Percentiles rank a stretch among this genome's conserved stretches.
phyloP scores from a whole-genome alignment of 2,888 invertebrate genomes.

The Cheilosia variabilis region DNA sequence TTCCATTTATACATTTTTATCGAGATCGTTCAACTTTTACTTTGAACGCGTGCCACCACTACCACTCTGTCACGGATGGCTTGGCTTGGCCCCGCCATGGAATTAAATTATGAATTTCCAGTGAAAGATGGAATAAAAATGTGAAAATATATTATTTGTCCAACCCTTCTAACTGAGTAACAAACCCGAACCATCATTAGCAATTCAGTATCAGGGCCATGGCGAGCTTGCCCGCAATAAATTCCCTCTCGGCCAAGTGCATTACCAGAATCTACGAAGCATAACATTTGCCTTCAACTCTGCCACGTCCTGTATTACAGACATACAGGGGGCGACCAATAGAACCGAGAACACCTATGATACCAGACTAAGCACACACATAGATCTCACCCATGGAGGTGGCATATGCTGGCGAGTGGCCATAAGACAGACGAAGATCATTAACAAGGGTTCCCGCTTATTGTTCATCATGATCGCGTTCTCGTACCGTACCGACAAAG shows the following conservation, averaged over 20 bases:
- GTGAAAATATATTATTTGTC: slow-evolving; percentile 18
- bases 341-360: slow-evolving; percentile 43
- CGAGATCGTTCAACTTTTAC: slow-evolving; percentile 62
- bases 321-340: slow-evolving; percentile 12
- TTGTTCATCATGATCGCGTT: slow-evolving; percentile 47
- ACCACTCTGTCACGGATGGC: slow-evolving; percentile 64
- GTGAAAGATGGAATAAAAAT: slow-evolving; percentile 57
- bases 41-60: slow-evolving; percentile 63
- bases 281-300: slow-evolving; percentile 39
- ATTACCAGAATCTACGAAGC: slow-evolving; percentile 55
- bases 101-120: slow-evolving; percentile 50
- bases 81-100: slow-evolving; percentile 30
- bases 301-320: slow-evolving; percentile 19
- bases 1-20: slow-evolving; percentile 28
- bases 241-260: slow-evolving; percentile 52
- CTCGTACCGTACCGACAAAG: slow-evolving; percentile 57
- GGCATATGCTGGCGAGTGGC: slow-evolving; percentile 60
- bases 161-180: slow-evolving; percentile 35
- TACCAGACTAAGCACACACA: neutral
- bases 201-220: slow-evolving; percentile 56
- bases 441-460: slow-evolving; percentile 62
- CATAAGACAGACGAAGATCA: slow-evolving; percentile 69
- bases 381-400: slow-evolving; percentile 32
- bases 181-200: slow-evolving; percentile 46
- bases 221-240: slow-evolving; percentile 44